Evolutionary conservation across 2,888 invertebrate genomes (phyloP), one percentile per base, ranked within the genome.

Genomic region (Philereme transversata): DNA sequence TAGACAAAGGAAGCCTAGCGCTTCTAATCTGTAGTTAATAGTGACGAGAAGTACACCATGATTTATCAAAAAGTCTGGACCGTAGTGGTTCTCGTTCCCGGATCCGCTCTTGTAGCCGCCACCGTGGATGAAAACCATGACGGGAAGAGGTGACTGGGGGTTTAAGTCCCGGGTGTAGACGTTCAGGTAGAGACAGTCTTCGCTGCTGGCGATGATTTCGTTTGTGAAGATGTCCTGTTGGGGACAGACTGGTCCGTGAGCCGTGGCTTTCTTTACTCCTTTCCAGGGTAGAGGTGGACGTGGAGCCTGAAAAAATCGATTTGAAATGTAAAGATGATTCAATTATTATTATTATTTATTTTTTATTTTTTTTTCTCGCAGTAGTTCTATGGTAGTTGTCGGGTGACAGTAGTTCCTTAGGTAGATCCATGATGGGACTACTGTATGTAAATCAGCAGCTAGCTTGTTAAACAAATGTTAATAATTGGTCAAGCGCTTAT

Each of bases 41-140:
- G 94, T 94, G 0, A 94, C 93, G 11, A 94, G 70, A 0, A 94
- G 78, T 0, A 94, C 84, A 63, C 89, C 86, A 72, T 93, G 90
- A 5, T 86, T 80, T 7, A 94, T 88, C 9, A 94, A 74, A 66
- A 92, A 93, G 62, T 93, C 93, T 3, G 94, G 93, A 0, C 94
- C 94, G 61, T 92, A 93, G 5, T 87, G 72, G 38, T 88, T 86
- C 0, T 83, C 86, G 67, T 93, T 86, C 4, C 81, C 83, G 0
- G 84, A 85, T 2, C 83, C 84, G 7, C 75, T 78, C 55, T 74
- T 76, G 60, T 72, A 86, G 0, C 74, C 78, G 4, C 84, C 82
- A 45, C 84, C 84, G 41, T 86, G 84, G n/a, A 87, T 82, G 62
- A 78, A 86, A 8, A 86, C 62, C 82, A 87, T 83, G 0, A 86